Conservation (phyloP, 2,888 invertebrate genomes). For the Cantharis nigra region DNA sequence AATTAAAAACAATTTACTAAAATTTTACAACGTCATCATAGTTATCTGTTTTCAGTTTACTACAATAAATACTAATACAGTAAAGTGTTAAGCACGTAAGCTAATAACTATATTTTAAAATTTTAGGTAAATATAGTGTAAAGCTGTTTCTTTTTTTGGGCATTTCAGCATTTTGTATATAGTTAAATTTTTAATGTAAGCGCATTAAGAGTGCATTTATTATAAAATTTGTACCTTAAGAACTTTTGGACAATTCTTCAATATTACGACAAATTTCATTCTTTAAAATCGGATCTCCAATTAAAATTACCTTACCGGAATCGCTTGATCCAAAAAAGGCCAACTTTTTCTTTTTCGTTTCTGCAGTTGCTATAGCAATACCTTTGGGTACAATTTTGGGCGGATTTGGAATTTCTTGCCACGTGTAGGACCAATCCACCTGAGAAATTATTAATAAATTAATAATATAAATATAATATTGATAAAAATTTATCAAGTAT, state of each 20-base stretch:
- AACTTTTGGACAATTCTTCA: constrained; percentile 44
- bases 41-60: not conserved
- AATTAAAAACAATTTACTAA: not conserved
- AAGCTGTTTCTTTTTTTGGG: not conserved
- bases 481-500: not conserved
- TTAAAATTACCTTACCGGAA: constrained; percentile 63
- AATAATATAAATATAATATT: too few relatives aligned
- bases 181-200: not conserved
- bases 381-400: constrained; percentile 73
- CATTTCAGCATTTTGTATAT: not conserved
- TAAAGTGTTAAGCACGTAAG: not conserved
- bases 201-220: not conserved
- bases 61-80: not conserved
- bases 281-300: constrained; percentile 50
- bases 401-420: constrained; percentile 73
- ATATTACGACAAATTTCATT: constrained; percentile 51
- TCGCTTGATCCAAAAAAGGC: constrained; percentile 67
- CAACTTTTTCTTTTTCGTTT: constrained; percentile 64
- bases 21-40: not conserved
- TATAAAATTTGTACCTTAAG: constrained; percentile 18
- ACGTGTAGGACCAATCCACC: constrained; percentile 79
- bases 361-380: constrained; percentile 64
- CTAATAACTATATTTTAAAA: not conserved
- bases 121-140: not conserved
- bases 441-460: constrained; percentile 44